Evolutionary conservation across 2,113 vertebrate genomes (phyloP).

Genomic region (Scatophagus argus): DNA sequence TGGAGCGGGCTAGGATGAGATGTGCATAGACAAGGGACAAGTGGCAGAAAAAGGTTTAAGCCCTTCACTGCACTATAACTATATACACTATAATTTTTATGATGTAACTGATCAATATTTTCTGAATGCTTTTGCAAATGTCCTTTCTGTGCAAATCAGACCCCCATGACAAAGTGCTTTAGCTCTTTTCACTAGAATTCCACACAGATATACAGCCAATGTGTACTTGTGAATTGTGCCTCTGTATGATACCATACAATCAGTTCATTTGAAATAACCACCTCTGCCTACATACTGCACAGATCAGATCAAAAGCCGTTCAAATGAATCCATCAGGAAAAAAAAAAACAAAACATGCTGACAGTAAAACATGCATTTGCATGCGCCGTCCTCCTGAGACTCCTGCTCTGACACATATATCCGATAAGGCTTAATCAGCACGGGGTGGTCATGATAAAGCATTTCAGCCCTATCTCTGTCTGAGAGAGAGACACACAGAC

Average conservation of each 20-base stretch:
- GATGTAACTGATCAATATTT: slow-evolving; percentile 14
- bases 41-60: neutral
- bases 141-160: neutral
- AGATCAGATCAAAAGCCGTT: slow-evolving; percentile 50
- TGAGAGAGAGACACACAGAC: slow-evolving; percentile 47
- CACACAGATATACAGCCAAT: neutral
- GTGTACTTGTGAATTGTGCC: slow-evolving; percentile 1
- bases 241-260: slow-evolving; percentile 28
- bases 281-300: slow-evolving; percentile 4
- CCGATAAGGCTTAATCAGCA: slow-evolving; percentile 81
- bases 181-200: slow-evolving; percentile 2
- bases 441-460: slow-evolving; percentile 78
- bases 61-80: neutral
- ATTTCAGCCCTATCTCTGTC: slow-evolving; percentile 78
- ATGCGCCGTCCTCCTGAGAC: slow-evolving; percentile 65
- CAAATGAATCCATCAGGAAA: slow-evolving; percentile 52
- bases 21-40: neutral
- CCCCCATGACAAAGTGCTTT: neutral
- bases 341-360: slow-evolving; percentile 36
- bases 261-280: slow-evolving; percentile 46
- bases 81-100: neutral
- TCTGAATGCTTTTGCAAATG: neutral
- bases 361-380: slow-evolving; percentile 61
- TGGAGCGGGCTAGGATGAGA: slow-evolving; percentile 1
- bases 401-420: slow-evolving; percentile 65